Base-by-base conservation (phyloP, 35 echinoderm and acorn worm genomes). In the Nesometra sesokonis region DNA sequence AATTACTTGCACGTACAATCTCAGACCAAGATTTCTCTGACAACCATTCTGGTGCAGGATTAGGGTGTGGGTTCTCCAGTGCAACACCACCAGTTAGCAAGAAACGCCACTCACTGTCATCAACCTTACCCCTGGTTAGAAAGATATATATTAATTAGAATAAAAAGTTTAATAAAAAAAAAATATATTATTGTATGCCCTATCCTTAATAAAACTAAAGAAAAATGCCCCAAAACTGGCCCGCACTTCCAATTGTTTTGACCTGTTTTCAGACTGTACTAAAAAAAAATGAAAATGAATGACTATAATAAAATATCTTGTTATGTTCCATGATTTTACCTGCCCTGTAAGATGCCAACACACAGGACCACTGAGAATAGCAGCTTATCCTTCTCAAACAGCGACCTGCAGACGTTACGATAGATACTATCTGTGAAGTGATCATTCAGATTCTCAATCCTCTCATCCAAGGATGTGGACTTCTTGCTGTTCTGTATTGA, bases 341-440 rank as follows among this genome's bases (percentile, higher is more conserved):
- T 91, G 86, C 91, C 90, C 30, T 82, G 82, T 80, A 97, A 80
- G 29, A 97, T 97, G 13, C 94, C 94, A 40, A 97, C 90, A 40
- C 89, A 91, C 11, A 97, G 92, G 37, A 97, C 89, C 86, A 93
- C 82, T 0, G 94, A 97, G 87, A 97, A 97, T 29, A 97, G 91
- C 34, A 97, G 91, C 46, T 97, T 97, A 38, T 97, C 94, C 47
- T 97, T 97, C 91, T 97, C 94, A 97, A 97, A 97, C 19, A 97
- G 79, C 21, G 94, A 97, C 11, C 94, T 76, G 46, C 94, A 97
- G 84, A 97, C 89, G 31, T 97, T 97, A 78, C 90, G 91, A 80
- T 97, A 97, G 86, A 97, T 97, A 87, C 94, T 97, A 47, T 97
- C 94, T 13, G 94, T 97, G 84, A 97, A 97, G 84, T 97, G 94